Percentiles rank a stretch among this genome's conserved stretches.
Conservation (phyloP, 2,797 vertebrate species). For the Halcyon chelicuti region DNA sequence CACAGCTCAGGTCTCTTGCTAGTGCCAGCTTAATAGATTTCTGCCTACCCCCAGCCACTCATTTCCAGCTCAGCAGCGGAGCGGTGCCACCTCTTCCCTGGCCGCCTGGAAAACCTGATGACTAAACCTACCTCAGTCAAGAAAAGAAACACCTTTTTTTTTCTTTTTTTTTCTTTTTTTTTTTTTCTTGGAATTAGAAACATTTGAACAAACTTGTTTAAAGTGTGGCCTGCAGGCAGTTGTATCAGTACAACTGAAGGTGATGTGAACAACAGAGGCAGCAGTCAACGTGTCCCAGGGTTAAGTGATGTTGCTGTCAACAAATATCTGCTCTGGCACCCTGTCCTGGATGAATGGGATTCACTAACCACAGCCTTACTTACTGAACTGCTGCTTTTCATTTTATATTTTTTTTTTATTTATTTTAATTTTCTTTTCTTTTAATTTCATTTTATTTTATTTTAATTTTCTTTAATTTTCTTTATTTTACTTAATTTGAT, state of each 20-base stretch:
- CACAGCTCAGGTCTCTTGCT: constrained; percentile 34
- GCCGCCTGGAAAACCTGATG: not conserved
- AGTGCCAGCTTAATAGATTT: constrained; percentile 7
- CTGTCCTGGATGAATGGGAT: not conserved
- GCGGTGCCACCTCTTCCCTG: not conserved
- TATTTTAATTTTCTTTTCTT: not conserved
- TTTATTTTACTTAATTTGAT: not conserved
- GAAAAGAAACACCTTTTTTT: not conserved
- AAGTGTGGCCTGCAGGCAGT: not conserved
- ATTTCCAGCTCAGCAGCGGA: constrained; percentile 56
- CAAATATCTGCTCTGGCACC: constrained; percentile 2
- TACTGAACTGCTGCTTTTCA: not conserved
- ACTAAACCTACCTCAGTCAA: not conserved
- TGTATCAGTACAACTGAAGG: not conserved
- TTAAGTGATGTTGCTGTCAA: not conserved
- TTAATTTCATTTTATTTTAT: not conserved
- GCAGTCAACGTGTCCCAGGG: not conserved
- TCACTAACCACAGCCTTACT: not conserved
- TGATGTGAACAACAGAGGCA: not conserved
- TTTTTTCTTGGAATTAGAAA: not conserved
- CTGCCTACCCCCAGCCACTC: not conserved
- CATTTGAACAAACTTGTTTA: not conserved
- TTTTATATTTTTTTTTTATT: constrained; percentile 1
- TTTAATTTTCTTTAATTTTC: not conserved
- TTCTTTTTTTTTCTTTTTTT: not conserved